Percentiles rank a stretch among this genome's conserved stretches.
Evolutionary conservation across 2,113 vertebrate species (phyloP).

Genomic region (Elgaria multicarinata): DNA sequence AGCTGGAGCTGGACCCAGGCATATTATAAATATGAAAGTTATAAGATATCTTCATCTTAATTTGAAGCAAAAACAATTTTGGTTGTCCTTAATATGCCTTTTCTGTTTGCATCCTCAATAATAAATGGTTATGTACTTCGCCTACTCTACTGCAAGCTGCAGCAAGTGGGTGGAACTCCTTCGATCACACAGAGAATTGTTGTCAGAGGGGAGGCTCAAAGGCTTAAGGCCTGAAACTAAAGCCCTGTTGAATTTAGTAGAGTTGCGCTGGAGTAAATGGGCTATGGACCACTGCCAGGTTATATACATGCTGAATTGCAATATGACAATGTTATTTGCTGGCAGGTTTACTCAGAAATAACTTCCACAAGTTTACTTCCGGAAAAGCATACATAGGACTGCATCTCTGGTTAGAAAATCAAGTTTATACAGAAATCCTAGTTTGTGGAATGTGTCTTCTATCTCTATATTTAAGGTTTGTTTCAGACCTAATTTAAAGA

Average conservation of each 20-base stretch:
- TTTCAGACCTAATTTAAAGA: background rate
- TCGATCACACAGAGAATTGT: background rate
- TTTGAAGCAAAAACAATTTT: background rate
- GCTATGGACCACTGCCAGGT: background rate
- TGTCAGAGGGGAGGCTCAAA: background rate
- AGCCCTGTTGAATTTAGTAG: background rate
- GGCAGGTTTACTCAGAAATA: background rate
- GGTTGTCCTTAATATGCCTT: background rate
- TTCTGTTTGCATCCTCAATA: background rate
- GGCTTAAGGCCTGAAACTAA: background rate
- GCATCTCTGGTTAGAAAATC: background rate
- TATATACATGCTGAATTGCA: background rate
- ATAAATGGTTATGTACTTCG: background rate
- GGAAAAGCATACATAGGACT: background rate
- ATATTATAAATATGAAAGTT: background rate
- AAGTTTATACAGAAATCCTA: background rate
- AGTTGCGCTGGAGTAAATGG: background rate
- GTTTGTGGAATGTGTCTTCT: background rate
- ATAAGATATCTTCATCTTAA: background rate
- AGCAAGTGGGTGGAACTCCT: background rate
- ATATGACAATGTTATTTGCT: background rate
- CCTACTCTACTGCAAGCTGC: background rate
- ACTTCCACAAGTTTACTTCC: background rate
- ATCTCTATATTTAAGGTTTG: background rate
- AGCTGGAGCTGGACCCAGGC: too few species aligned